Evolutionary conservation across 2,797 vertebrate genomes (phyloP).

Genomic region (Phrynocephalus forsythii): DNA sequence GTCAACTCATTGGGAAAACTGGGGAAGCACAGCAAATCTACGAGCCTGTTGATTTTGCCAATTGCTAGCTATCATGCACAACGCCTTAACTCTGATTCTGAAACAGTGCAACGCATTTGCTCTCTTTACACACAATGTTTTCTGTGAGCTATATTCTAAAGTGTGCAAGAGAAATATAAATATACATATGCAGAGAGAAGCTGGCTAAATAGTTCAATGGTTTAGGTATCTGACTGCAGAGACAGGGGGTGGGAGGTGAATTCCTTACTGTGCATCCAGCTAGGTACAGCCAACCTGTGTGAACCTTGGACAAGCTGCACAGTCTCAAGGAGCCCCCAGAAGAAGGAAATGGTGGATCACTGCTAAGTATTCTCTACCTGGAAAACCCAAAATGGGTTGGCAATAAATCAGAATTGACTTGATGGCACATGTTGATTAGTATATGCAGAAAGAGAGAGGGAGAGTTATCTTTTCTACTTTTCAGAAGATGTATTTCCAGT

Average conservation of each 20-base stretch:
- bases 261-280: no score
- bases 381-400: no score
- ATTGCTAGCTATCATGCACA: not conserved
- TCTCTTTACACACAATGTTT: not conserved
- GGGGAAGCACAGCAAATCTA: conserved; percentile 1
- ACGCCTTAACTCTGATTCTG: not conserved
- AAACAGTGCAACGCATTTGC: not conserved
- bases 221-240: no score
- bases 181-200: not conserved
- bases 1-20: not conserved
- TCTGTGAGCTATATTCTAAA: not conserved
- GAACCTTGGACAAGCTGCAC: no score
- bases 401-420: no score
- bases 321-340: no score
- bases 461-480: not conserved
- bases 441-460: not conserved
- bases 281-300: no score
- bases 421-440: not conserved
- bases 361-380: no score
- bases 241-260: no score
- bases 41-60: not conserved
- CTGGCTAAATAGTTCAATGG: no score
- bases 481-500: not conserved
- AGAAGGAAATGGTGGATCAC: no score
- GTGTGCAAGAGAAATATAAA: not conserved